These are phyloP conservation scores for Plectropomus leopardus DNA, from an alignment of 2,113 vertebrate species.

Conservation along the genomic window DNA sequence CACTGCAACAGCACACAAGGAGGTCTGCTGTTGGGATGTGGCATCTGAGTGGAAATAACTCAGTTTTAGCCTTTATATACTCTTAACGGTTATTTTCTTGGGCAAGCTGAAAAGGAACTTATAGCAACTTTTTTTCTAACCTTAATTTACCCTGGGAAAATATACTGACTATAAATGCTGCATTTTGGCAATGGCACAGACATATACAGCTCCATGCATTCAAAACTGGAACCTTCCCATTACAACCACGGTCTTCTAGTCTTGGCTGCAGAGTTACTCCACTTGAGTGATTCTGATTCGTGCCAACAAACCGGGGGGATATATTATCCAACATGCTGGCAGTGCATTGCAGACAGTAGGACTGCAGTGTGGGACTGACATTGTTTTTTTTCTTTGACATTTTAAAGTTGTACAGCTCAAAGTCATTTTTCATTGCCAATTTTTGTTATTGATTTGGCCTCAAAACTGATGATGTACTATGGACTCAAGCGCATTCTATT, in stretches of 20 bases:
- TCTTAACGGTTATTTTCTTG: constrained; percentile 16
- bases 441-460: not conserved
- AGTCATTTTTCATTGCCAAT: not conserved
- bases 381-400: not conserved
- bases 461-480: not conserved
- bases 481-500: not conserved
- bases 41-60: constrained; percentile 9
- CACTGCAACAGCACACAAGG: constrained; percentile 19
- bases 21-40: constrained; percentile 1
- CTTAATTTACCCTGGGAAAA: constrained; percentile 44
- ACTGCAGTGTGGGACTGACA: constrained; percentile 32
- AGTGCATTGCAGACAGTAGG: constrained; percentile 35
- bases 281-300: constrained; percentile 51
- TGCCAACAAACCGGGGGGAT: constrained; percentile 58
- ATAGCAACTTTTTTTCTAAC: constrained; percentile 27
- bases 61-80: not conserved
- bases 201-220: constrained; percentile 55
- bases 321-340: constrained; percentile 56
- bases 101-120: constrained; percentile 33
- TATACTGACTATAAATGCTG: constrained; percentile 28
- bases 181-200: constrained; percentile 37
- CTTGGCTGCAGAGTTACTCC: constrained; percentile 45
- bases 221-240: constrained; percentile 54
- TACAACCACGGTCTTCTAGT: constrained; percentile 34
- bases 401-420: not conserved